phyloP scores from a whole-genome alignment of 2,888 invertebrate genomes.

The Torymus texanus region DNA sequence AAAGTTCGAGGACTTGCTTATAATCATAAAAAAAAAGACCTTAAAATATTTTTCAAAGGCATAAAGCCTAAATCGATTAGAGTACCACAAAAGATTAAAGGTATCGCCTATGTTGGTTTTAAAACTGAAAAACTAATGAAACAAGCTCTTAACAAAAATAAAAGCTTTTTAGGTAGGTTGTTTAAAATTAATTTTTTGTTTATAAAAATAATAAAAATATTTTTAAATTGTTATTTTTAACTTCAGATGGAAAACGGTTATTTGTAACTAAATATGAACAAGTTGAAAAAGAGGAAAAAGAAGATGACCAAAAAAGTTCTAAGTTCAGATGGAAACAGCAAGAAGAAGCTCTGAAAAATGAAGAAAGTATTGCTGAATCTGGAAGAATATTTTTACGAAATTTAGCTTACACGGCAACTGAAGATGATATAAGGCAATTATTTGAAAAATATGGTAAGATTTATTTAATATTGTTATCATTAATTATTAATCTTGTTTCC shows the following conservation, averaged over 20 bases:
- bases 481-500: not conserved
- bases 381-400: conserved; percentile 95
- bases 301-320: conserved; percentile 60
- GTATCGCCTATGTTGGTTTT: conserved; percentile 95
- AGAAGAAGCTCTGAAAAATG: conserved; percentile 80
- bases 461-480: conserved; percentile 23
- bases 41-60: conserved; percentile 90
- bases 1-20: conserved; percentile 88
- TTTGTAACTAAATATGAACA: conserved; percentile 77
- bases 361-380: conserved; percentile 90
- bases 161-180: conserved; percentile 86
- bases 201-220: conserved; percentile 41
- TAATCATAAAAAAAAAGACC: conserved; percentile 87
- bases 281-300: conserved; percentile 69
- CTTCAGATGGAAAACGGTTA: conserved; percentile 80
- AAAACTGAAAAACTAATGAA: conserved; percentile 87
- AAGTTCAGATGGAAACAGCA: conserved; percentile 80
- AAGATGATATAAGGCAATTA: conserved; percentile 87
- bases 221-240: conserved; percentile 34
- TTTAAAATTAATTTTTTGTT: conserved; percentile 8
- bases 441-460: conserved; percentile 89
- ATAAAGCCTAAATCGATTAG: conserved; percentile 87
- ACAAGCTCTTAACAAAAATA: conserved; percentile 88
- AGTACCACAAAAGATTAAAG: conserved; percentile 84
- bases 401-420: conserved; percentile 89